phyloP scores from a whole-genome alignment of 2,888 invertebrate species.

The Steromphala cineraria region DNA sequence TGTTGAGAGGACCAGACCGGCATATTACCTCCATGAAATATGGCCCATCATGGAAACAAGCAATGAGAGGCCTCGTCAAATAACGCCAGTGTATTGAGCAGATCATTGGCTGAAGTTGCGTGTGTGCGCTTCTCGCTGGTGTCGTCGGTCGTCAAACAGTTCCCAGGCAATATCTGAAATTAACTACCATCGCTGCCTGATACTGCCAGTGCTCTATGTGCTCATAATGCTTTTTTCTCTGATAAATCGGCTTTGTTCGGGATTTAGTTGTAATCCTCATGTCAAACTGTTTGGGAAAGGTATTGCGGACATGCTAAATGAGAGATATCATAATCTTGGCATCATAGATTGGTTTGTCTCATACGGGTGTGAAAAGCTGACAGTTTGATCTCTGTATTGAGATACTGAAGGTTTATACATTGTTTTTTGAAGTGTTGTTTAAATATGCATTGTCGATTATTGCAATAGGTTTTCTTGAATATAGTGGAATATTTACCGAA shows the following conservation, averaged over 20 bases:
- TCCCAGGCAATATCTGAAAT: background rate
- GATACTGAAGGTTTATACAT: no score
- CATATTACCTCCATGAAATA: background rate
- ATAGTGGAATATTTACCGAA: no score
- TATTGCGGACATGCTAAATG: background rate
- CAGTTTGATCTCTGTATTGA: no score
- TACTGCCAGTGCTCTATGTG: background rate
- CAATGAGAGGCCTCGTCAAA: background rate
- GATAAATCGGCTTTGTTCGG: background rate
- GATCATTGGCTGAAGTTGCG: background rate
- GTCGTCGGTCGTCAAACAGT: background rate
- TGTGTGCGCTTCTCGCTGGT: background rate
- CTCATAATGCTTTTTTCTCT: background rate
- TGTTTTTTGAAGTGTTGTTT: no score
- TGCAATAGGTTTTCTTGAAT: no score
- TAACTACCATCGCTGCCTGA: background rate
- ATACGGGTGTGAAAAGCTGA: no score
- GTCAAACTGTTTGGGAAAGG: background rate
- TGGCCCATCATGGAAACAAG: background rate
- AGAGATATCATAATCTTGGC: no score
- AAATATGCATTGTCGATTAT: no score
- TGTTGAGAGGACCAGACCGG: background rate
- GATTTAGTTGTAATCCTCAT: background rate
- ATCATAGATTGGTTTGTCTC: no score
- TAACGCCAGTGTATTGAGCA: background rate